A percentile compares a stretch with the other conserved stretches of the same genome.
phyloP scores from a whole-genome alignment of 2,797 vertebrate species.

The Vultur gryphus region DNA sequence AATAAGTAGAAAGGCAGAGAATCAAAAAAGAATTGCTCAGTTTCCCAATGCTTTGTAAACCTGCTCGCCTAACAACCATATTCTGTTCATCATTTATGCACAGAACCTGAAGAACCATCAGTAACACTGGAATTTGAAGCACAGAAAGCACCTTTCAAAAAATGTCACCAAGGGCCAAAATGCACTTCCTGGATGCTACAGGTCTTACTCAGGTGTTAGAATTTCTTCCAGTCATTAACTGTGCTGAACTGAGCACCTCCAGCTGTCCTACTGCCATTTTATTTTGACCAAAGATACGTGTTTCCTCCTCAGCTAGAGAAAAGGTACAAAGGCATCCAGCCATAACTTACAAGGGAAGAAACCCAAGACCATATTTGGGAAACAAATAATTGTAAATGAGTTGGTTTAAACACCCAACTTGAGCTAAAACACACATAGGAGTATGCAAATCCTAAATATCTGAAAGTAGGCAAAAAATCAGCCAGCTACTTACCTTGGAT shows the following conservation, averaged over 20 bases:
- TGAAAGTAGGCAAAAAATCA: neutral
- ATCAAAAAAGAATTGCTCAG: neutral
- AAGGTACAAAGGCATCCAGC: neutral
- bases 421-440: neutral
- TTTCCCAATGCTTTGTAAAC: neutral
- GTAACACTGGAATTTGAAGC: neutral
- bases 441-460: neutral
- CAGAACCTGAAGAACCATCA: neutral
- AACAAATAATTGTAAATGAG: neutral
- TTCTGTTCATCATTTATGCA: neutral
- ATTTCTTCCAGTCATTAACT: neutral
- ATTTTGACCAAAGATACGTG: neutral
- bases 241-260: neutral
- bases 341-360: neutral
- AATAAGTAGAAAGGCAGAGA: neutral
- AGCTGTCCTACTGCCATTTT: neutral
- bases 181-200: neutral
- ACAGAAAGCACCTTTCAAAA: neutral
- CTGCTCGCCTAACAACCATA: rapidly evolving
- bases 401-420: neutral
- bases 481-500: neutral
- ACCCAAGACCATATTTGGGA: neutral
- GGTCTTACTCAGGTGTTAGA: neutral
- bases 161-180: neutral
- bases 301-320: neutral